Evolutionary conservation across 2,113 vertebrate species (phyloP).

Genomic region (Takifugu flavidus): DNA sequence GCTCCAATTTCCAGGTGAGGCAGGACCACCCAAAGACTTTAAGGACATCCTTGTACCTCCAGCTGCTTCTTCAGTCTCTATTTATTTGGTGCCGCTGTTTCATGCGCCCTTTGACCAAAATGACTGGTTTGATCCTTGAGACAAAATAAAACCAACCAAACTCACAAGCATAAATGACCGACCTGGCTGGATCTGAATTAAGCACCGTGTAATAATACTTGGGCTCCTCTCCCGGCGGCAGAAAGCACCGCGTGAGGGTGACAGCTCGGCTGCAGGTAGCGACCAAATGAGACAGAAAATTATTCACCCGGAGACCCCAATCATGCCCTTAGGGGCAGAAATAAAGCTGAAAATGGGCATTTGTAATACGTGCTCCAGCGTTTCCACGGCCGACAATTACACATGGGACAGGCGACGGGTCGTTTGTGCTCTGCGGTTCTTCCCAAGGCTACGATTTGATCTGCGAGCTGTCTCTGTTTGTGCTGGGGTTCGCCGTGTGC

Average conservation of each 20-base stretch:
- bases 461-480: slow-evolving; percentile 45
- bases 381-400: slow-evolving; percentile 66
- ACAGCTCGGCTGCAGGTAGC: slow-evolving; percentile 5
- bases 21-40: slow-evolving; percentile 68
- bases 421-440: slow-evolving; percentile 71
- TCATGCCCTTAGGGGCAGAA: slow-evolving; percentile 23
- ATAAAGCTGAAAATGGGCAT: slow-evolving; percentile 46
- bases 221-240: slow-evolving; percentile 21
- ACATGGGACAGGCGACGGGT: slow-evolving; percentile 60
- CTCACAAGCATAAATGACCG: slow-evolving; percentile 50
- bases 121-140: slow-evolving; percentile 45
- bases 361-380: slow-evolving; percentile 66
- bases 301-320: slow-evolving; percentile 15
- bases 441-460: slow-evolving; percentile 69
- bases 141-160: slow-evolving; percentile 50
- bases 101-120: slow-evolving; percentile 55
- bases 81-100: slow-evolving; percentile 54
- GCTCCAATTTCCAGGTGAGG: slow-evolving; percentile 17
- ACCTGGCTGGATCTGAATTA: slow-evolving; percentile 40
- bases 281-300: slow-evolving; percentile 20
- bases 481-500: slow-evolving; percentile 37
- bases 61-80: slow-evolving; percentile 55
- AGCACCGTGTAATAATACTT: slow-evolving; percentile 30
- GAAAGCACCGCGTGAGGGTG: slow-evolving; percentile 7
- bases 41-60: slow-evolving; percentile 61